Base-by-base conservation (phyloP, 2,797 vertebrate genomes). In the Pseudochaenichthys georgianus region DNA sequence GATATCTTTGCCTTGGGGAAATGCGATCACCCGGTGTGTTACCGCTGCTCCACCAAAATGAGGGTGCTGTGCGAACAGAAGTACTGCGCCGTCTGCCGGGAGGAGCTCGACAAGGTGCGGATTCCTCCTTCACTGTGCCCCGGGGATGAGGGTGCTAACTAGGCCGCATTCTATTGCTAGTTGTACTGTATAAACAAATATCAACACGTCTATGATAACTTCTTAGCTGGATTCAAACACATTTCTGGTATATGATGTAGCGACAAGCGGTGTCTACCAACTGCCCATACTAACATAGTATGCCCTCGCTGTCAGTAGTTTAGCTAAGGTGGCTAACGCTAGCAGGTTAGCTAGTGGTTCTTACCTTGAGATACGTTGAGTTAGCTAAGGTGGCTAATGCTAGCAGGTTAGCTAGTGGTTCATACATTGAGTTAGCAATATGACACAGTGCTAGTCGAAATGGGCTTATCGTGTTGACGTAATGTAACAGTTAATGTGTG, bases 51-150 rank as follows among this genome's bases (percentile, higher is more conserved):
- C 77, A 99, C 98, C 84, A 97, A 98, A 92, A 99, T 99, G 98
- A 92, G 98, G 88, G 97, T 98, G 64, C 95, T 99, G 57, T 99
- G 98, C 81, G 97, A 97, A 19, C 98, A 98, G 93, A 96, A 96
- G 69, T 99, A 99, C 95, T 99, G 98, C 93, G 98, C 98, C 42
- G 98, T 99, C 78, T 99, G 98, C 96, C 96, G 98, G 59, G 97
- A 98, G 90, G 97, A 99, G 93, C 96, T 99, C 83, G 96, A 96
- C 92, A 97, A 98, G 97, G 98, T 99, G 53, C 23, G 84, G 23
- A 0, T 43, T 5, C 19, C 59, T 19, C 13, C 31, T 10, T 21
- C 51, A 87, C 82, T 74, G 13, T 63, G 76, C 21, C 42, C 12
- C 87, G 88, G 66, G 87, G 92, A 70, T 73, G 47, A 13, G 42